Evolutionary conservation across 2,113 vertebrate genomes (phyloP).

Genomic region (Macaca mulatta): DNA sequence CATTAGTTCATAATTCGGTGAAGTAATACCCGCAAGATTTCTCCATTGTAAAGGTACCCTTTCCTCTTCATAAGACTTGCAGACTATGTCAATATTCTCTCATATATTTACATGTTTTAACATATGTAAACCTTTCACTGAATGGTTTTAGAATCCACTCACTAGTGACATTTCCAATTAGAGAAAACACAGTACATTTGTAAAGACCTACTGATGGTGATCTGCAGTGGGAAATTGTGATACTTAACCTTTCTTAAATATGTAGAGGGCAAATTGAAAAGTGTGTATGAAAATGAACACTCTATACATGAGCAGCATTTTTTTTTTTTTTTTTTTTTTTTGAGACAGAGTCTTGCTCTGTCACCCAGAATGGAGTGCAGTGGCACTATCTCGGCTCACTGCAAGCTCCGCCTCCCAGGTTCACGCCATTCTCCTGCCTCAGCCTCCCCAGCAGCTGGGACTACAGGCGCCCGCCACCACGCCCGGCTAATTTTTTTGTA

Average conservation of each 20-base stretch:
- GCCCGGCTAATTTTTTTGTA: too few relatives aligned
- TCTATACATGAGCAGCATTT: too few relatives aligned
- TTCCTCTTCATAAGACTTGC: neutral
- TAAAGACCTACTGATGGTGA: neutral
- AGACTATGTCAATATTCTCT: neutral
- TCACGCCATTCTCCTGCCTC: too few relatives aligned
- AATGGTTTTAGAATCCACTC: neutral
- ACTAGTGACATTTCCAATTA: neutral
- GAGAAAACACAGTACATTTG: neutral
- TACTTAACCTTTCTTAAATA: neutral
- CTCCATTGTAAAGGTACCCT: neutral
- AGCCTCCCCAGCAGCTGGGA: too few relatives aligned
- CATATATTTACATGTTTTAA: neutral
- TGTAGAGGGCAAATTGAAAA: neutral
- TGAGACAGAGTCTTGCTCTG: too few relatives aligned
- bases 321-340: too few relatives aligned
- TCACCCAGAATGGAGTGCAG: too few relatives aligned
- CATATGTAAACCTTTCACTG: neutral
- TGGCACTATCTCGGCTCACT: too few relatives aligned
- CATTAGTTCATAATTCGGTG: neutral
- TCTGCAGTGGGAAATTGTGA: neutral
- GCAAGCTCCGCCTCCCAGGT: too few relatives aligned
- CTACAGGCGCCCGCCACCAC: too few relatives aligned
- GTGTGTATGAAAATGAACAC: neutral
- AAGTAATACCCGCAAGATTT: neutral